These are phyloP conservation scores for Pandemis heparana DNA, from an alignment of 2,888 invertebrate genomes.

Conservation along the genomic window DNA sequence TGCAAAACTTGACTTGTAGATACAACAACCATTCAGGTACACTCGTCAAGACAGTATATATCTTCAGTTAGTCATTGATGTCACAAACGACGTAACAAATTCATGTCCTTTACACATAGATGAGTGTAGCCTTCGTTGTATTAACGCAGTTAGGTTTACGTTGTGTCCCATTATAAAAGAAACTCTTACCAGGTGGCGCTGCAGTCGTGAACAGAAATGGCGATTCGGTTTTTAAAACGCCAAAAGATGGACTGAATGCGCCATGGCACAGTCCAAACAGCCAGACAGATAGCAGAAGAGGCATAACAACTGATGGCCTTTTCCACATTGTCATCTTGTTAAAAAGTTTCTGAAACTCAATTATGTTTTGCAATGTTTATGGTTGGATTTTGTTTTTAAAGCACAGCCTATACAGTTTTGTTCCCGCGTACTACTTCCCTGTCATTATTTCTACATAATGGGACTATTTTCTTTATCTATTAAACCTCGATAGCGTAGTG, in stretches of 20 bases:
- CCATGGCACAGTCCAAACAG: conserved; percentile 53
- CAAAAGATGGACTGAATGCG: conserved; percentile 62
- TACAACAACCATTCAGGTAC: background rate
- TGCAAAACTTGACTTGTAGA: background rate
- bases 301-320: conserved; percentile 45
- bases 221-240: conserved; percentile 58
- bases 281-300: conserved; percentile 46
- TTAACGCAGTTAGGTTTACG: conserved; percentile 27
- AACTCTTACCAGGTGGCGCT: conserved; percentile 61
- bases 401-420: conserved; percentile 18
- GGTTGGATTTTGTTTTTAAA: background rate
- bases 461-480: conserved; percentile 48
- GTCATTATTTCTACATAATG: conserved; percentile 58
- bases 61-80: background rate
- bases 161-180: conserved; percentile 39
- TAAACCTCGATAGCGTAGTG: background rate
- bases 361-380: conserved; percentile 7
- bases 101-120: background rate
- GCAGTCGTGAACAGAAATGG: conserved; percentile 52
- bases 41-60: background rate
- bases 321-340: conserved; percentile 45
- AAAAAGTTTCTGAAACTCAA: conserved; percentile 44
- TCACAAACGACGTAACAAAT: background rate
- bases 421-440: conserved; percentile 8
- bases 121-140: conserved; percentile 1